These are phyloP conservation scores for Drepanosiphum platanoidis DNA, from an alignment of 2,888 invertebrate species.

Conservation along the genomic window DNA sequence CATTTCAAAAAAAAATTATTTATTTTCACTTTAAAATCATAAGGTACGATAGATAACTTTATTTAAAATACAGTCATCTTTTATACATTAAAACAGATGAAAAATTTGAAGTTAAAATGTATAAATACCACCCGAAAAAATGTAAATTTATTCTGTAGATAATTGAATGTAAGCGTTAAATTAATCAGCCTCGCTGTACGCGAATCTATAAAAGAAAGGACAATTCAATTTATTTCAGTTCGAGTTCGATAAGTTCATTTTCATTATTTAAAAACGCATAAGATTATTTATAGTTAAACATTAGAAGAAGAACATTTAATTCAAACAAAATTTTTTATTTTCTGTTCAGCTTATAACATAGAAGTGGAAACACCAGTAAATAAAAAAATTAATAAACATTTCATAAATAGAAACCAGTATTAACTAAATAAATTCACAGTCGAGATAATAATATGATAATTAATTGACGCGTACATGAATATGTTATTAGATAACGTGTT, in stretches of 20 bases:
- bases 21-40: no score
- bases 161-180: background rate
- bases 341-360: slow-evolving; percentile 1
- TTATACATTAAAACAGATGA: no score
- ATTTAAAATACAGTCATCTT: no score
- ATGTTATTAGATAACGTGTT: no score
- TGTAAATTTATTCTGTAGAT: no score
- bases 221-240: background rate
- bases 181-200: background rate
- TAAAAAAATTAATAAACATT: background rate
- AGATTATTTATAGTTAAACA: background rate
- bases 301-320: no score
- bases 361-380: background rate
- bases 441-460: no score
- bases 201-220: background rate
- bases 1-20: no score
- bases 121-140: no score
- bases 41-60: no score
- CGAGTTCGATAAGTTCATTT: background rate
- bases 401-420: background rate
- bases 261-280: background rate
- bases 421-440: background rate
- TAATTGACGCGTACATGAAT: no score
- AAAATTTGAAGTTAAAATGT: background rate
- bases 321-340: slow-evolving; percentile 10